Conservation (phyloP, 2,113 vertebrate genomes). For the Vombatus ursinus region DNA sequence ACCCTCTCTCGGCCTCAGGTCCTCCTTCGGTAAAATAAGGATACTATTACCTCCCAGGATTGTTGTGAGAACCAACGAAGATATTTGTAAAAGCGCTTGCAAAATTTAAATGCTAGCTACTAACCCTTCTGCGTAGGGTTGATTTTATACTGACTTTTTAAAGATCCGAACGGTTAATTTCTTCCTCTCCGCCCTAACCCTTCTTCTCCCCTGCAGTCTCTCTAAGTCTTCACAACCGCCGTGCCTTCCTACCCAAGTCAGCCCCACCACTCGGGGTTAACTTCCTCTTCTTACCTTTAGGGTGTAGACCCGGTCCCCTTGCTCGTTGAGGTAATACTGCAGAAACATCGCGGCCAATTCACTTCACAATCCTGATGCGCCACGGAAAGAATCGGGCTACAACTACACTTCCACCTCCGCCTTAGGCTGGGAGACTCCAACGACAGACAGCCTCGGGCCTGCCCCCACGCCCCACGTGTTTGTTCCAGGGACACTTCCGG, state of each 20-base stretch:
- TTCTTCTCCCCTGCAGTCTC: neutral
- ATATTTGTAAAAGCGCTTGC: neutral
- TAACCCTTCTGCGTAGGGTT: neutral
- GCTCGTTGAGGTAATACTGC: conserved; percentile 88
- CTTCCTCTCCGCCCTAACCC: neutral
- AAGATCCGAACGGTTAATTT: too few relatives aligned
- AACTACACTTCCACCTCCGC: accelerated
- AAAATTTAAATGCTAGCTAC: neutral
- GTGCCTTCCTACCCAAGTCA: neutral
- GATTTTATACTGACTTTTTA: neutral
- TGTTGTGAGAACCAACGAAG: neutral
- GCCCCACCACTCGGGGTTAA: neutral
- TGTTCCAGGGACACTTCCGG: neutral
- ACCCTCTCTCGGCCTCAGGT: neutral
- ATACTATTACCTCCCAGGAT: too few relatives aligned
- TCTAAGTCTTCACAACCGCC: neutral
- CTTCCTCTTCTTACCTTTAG: conserved; percentile 85
- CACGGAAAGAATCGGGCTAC: neutral
- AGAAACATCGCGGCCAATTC: conserved; percentile 86
- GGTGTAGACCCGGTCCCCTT: conserved; percentile 91
- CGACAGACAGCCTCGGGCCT: neutral
- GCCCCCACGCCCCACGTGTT: neutral
- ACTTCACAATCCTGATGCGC: accelerated
- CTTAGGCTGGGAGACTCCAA: accelerated
- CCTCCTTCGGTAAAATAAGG: too few relatives aligned